A percentile compares a stretch with the other conserved stretches of the same genome.
These are phyloP conservation scores for Creontiades dilutus DNA, from an alignment of 2,888 invertebrate genomes.

Conservation along the genomic window DNA sequence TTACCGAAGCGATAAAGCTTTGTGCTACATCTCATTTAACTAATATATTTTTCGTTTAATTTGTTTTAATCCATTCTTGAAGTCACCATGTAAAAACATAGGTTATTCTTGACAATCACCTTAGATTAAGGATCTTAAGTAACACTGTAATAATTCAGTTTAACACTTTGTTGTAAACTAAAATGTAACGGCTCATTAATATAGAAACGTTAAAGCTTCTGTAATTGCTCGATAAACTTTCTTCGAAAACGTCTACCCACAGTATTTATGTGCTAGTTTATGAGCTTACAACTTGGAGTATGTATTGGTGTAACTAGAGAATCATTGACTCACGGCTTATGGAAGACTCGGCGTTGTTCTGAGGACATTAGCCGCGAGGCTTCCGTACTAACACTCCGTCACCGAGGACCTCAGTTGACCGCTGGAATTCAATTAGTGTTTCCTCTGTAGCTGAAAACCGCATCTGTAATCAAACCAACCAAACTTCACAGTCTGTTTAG, in stretches of 20 bases:
- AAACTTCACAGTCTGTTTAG: slow-evolving; percentile 51
- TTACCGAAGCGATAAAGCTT: too few species aligned
- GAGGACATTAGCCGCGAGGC: slow-evolving; percentile 23
- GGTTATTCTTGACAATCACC: too few species aligned
- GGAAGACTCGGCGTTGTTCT: not conserved
- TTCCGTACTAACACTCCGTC: slow-evolving; percentile 55
- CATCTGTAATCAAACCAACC: slow-evolving; percentile 58
- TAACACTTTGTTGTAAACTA: too few species aligned
- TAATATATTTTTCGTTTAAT: too few species aligned
- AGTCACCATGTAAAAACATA: too few species aligned
- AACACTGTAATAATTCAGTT: too few species aligned
- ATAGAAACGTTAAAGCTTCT: not conserved
- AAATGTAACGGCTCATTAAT: too few species aligned
- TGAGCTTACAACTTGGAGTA: not conserved
- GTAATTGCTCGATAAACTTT: not conserved
- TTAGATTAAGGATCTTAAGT: too few species aligned
- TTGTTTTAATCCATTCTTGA: too few species aligned
- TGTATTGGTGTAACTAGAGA: not conserved
- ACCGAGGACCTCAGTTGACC: slow-evolving; percentile 54
- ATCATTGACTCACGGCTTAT: not conserved
- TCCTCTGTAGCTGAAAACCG: slow-evolving; percentile 59
- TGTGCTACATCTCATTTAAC: too few species aligned
- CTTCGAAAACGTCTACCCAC: not conserved
- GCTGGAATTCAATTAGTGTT: slow-evolving; percentile 70
- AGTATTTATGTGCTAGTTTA: not conserved